Evolutionary conservation across 2,113 vertebrate species (phyloP).

Genomic region (Gallinago paraguaiae): DNA sequence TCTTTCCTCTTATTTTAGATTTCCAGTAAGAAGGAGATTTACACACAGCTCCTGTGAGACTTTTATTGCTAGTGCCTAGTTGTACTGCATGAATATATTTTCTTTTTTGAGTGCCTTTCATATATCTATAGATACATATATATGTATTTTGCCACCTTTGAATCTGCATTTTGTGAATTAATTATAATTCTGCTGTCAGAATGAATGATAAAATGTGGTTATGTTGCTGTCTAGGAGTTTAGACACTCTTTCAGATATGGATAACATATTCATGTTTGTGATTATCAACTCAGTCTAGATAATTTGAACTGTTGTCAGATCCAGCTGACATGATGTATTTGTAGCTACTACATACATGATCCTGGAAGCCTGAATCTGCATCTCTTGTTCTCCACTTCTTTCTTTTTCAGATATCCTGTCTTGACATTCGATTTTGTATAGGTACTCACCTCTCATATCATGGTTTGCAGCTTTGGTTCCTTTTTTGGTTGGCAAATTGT

Average conservation of each 20-base stretch:
- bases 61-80: constrained; percentile 12
- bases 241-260: not conserved
- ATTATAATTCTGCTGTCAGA: not conserved
- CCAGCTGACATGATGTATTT: not conserved
- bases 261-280: not conserved
- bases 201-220: not conserved
- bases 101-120: constrained; percentile 1
- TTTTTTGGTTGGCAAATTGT: not conserved
- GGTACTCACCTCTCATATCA: not conserved
- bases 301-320: not conserved
- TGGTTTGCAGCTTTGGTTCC: not conserved
- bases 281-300: not conserved
- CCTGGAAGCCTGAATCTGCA: not conserved
- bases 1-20: not conserved
- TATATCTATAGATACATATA: not conserved
- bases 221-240: not conserved
- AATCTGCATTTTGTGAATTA: constrained; percentile 11
- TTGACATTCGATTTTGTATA: not conserved
- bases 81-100: constrained; percentile 7
- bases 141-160: constrained; percentile 5
- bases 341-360: not conserved
- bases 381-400: not conserved
- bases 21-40: constrained; percentile 50
- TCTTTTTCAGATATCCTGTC: not conserved
- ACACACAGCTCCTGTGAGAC: not conserved